These are phyloP conservation scores for Merluccius polli DNA, from an alignment of 2,797 vertebrate species.

Conservation along the genomic window DNA sequence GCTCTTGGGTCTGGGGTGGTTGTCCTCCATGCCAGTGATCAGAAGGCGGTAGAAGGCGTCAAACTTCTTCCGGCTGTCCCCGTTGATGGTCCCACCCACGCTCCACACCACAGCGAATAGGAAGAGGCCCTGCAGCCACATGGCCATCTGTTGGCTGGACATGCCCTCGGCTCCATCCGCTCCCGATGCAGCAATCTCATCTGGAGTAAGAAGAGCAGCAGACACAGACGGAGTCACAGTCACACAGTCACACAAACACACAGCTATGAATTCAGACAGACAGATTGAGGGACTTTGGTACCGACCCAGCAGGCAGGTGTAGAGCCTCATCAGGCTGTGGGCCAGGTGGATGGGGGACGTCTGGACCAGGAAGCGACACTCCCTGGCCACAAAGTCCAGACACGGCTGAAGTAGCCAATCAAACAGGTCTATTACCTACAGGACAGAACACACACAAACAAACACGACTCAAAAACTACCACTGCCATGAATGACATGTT, in stretches of 20 bases:
- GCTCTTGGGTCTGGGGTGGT: slow-evolving; percentile 78
- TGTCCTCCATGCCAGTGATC: slow-evolving; percentile 69
- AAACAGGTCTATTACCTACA: slow-evolving; percentile 82
- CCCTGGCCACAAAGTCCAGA: slow-evolving; percentile 78
- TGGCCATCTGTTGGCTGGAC: slow-evolving; percentile 79
- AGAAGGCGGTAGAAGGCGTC: slow-evolving; percentile 85
- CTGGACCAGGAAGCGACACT: slow-evolving; percentile 80
- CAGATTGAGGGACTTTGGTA: not conserved
- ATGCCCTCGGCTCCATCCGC: slow-evolving; percentile 60
- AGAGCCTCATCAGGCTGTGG: slow-evolving; percentile 83
- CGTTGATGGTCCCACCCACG: slow-evolving; percentile 81
- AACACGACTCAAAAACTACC: not conserved
- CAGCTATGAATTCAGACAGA: not conserved
- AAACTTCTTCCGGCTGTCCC: slow-evolving; percentile 85
- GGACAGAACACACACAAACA: slow-evolving; percentile 37
- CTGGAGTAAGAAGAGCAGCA: slow-evolving; percentile 54
- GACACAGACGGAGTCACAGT: not conserved
- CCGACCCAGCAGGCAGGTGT: slow-evolving; percentile 83
- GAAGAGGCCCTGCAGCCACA: slow-evolving; percentile 88
- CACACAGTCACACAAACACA: not conserved
- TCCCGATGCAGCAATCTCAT: slow-evolving; percentile 73
- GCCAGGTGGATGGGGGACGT: slow-evolving; percentile 83
- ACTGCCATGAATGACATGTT: not conserved
- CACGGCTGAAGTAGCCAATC: slow-evolving; percentile 87
- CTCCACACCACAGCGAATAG: slow-evolving; percentile 91